phyloP scores from a whole-genome alignment of 1,140 invertebrate species.

The Habropoda laboriosa region DNA sequence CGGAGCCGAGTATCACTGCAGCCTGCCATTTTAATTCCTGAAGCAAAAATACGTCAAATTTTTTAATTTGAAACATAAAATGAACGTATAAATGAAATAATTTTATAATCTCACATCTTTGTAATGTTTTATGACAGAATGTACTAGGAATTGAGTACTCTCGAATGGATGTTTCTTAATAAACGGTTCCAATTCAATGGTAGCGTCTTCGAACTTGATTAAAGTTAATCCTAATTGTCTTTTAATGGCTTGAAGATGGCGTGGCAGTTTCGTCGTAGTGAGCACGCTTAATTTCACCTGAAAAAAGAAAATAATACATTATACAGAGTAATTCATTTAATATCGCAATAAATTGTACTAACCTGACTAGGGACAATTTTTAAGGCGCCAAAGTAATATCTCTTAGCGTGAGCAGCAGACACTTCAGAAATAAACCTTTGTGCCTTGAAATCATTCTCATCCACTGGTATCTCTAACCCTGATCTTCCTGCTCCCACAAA shows the following conservation, averaged over 20 bases:
- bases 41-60: not conserved
- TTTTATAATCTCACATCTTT: constrained; percentile 84
- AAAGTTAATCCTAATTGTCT: constrained; percentile 92
- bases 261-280: constrained; percentile 90
- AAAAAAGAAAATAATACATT: constrained; percentile 40
- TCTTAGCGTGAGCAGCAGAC: constrained; percentile 89
- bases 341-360: constrained; percentile 38
- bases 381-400: constrained; percentile 95
- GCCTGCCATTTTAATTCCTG: constrained; percentile 97
- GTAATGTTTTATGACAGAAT: constrained; percentile 91
- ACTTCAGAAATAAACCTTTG: constrained; percentile 90
- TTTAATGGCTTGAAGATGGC: constrained; percentile 91
- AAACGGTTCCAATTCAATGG: constrained; percentile 95
- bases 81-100: not conserved
- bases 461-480: constrained; percentile 78
- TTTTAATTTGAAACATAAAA: constrained; percentile 2
- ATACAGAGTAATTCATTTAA: not conserved
- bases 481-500: constrained; percentile 84
- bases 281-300: constrained; percentile 92
- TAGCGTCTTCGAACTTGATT: constrained; percentile 98
- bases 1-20: constrained; percentile 95
- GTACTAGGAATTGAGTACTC: constrained; percentile 90
- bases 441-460: constrained; percentile 90
- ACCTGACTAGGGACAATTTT: constrained; percentile 90
- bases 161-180: constrained; percentile 93